Evolutionary conservation across 2,797 vertebrate species (phyloP).

Genomic region (Iguana delicatissima): DNA sequence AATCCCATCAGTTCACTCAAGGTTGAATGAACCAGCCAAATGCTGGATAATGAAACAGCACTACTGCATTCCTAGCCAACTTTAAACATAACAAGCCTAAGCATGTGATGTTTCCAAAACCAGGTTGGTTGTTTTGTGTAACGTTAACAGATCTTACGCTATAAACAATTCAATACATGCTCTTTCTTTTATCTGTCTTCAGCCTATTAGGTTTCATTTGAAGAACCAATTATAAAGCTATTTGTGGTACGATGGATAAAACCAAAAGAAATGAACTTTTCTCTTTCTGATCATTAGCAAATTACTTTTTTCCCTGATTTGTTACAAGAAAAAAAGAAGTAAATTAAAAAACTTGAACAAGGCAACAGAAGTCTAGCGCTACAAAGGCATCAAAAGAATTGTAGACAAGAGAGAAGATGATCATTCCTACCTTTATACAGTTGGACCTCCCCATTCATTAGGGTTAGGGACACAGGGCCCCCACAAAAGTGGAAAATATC

Average conservation of each 20-base stretch:
- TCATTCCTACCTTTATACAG: background rate
- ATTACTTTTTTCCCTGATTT: background rate
- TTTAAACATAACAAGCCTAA: background rate
- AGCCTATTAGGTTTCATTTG: background rate
- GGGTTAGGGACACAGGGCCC: too few relatives aligned
- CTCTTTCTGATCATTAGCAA: background rate
- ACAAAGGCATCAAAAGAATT: conserved; percentile 17
- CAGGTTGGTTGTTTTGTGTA: background rate
- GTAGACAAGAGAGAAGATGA: background rate
- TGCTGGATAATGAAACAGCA: background rate
- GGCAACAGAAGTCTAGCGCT: background rate
- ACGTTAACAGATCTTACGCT: background rate
- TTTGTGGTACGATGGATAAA: background rate
- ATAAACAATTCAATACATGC: background rate
- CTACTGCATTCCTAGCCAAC: conserved; percentile 38
- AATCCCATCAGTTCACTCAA: conserved; percentile 53
- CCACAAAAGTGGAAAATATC: too few relatives aligned
- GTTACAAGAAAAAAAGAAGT: conserved; percentile 34
- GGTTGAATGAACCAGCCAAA: conserved; percentile 57
- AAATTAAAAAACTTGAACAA: background rate
- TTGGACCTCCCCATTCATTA: too few relatives aligned
- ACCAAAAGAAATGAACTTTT: background rate
- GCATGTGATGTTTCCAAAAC: background rate
- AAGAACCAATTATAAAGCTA: background rate
- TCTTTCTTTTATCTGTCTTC: background rate